Evolutionary conservation across 1,140 invertebrate species (phyloP), one percentile per base, ranked within the genome.

Genomic region (Rhynchophorus ferrugineus): DNA sequence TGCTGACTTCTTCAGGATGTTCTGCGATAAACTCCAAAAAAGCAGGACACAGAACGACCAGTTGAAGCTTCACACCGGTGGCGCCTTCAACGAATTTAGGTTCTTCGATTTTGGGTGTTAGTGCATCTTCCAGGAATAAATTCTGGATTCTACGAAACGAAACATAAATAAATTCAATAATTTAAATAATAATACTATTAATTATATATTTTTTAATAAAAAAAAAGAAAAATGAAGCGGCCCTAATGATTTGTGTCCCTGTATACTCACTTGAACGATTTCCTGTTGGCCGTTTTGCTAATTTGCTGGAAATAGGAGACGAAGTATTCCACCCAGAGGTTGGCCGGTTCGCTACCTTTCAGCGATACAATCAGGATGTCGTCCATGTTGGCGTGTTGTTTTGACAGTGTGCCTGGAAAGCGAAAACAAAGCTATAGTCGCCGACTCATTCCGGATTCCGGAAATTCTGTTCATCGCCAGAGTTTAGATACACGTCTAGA

Each of bases 241-340:
- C n/a, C n/a, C n/a, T n/a, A n/a, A n/a, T n/a, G n/a, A n/a, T n/a
- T n/a, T n/a, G n/a, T n/a, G n/a, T n/a, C n/a, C n/a, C n/a, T n/a
- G n/a, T n/a, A 29, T 39, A 62, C 58, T 62, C 58, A 67, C 64
- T 67, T 69, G 56, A 65, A 67, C 6, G 63, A 50, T 49, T 66
- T 66, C 39, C 61, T 58, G 49, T 62, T 66, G 3, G 63, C 78
- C 59, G 88, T 82, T 44, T 83, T 80, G 69, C 84, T 85, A 57
- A 88, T 85, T 71, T 87, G 85, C 62, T 88, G 83, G 65, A 89
- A 89, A 66, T 85, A 87, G 17, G 79, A 79, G 17, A 79, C 80
- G 50, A 89, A 77, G 69, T 88, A 89, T 60, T 84, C 82, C n/a
- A 84, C 84, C 83, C 87, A 87, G 7, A 86, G 63, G 5, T 76